Conservation (phyloP, 1,140 invertebrate genomes). For the Globodera rostochiensis region DNA sequence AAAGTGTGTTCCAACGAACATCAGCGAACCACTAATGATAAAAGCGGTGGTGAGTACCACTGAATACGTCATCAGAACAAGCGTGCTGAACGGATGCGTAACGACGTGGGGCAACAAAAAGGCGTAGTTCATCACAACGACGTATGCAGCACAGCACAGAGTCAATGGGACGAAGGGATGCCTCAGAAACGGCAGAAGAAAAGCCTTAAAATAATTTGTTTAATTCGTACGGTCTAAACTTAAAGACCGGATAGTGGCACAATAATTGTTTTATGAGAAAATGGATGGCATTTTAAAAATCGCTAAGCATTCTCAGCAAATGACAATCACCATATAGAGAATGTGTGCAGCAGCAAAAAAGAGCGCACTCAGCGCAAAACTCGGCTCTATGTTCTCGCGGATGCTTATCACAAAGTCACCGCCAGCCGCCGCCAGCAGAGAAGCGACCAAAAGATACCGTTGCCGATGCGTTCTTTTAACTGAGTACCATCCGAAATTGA, state of each 20-base stretch:
- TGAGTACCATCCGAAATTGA: slow-evolving; percentile 16
- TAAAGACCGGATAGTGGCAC: slow-evolving; percentile 6
- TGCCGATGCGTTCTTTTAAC: background rate
- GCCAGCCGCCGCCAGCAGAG: slow-evolving; percentile 31
- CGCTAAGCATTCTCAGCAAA: background rate
- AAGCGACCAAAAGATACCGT: background rate
- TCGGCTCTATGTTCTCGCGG: slow-evolving; percentile 18
- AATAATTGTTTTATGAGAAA: slow-evolving; percentile 10
- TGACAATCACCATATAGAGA: slow-evolving; percentile 38
- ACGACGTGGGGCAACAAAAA: slow-evolving; percentile 39
- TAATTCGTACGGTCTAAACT: background rate
- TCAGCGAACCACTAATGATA: slow-evolving; percentile 34
- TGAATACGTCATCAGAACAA: slow-evolving; percentile 35
- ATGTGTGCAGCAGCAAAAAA: slow-evolving; percentile 39
- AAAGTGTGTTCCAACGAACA: slow-evolving; percentile 20
- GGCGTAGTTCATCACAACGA: slow-evolving; percentile 34
- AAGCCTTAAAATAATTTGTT: slow-evolving; percentile 20
- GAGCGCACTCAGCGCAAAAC: slow-evolving; percentile 28
- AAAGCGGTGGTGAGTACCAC: slow-evolving; percentile 11
- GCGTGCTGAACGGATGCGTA: slow-evolving; percentile 30
- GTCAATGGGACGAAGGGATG: slow-evolving; percentile 23
- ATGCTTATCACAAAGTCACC: slow-evolving; percentile 43
- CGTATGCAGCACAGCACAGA: slow-evolving; percentile 20
- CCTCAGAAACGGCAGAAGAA: slow-evolving; percentile 16
- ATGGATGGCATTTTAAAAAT: background rate